Conservation (phyloP, 2,113 vertebrate species). For the Sarotherodon lohbergeri region DNA sequence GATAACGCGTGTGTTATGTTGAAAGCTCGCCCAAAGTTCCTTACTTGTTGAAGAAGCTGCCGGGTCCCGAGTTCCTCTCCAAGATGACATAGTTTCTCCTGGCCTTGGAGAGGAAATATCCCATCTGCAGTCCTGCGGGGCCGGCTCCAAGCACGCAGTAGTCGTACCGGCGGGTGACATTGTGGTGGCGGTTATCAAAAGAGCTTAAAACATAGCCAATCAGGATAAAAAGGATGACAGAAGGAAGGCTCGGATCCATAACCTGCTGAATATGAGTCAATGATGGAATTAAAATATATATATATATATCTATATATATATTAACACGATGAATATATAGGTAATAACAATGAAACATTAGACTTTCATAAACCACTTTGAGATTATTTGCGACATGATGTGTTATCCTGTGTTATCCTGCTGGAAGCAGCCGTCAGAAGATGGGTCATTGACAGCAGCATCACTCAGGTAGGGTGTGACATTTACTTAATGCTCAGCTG, state of each 20-base stretch:
- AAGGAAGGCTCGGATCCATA: conserved; percentile 53
- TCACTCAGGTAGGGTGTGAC: not conserved
- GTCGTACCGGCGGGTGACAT: conserved; percentile 64
- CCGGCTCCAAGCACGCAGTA: conserved; percentile 94
- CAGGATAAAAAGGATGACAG: conserved; percentile 36
- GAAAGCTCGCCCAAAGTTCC: not conserved
- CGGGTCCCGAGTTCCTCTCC: conserved; percentile 80
- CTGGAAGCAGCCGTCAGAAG: not conserved
- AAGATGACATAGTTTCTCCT: conserved; percentile 83
- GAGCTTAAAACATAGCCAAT: conserved; percentile 21
- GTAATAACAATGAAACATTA: not conserved
- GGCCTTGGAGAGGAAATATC: conserved; percentile 82
- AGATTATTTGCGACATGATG: not conserved
- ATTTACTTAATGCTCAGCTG: not conserved
- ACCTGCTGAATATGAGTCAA: conserved; percentile 18
- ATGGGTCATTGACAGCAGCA: not conserved
- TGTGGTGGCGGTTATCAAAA: not conserved
- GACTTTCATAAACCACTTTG: not conserved
- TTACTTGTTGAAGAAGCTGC: conserved; percentile 87
- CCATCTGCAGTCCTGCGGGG: conserved; percentile 87
- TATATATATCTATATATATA: accelerated
- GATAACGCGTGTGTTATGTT: accelerated
- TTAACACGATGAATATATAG: not conserved
- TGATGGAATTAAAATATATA: accelerated
- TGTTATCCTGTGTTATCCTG: not conserved